Base-by-base conservation (phyloP, 2,888 invertebrate genomes). In the Polyommatus icarus region DNA sequence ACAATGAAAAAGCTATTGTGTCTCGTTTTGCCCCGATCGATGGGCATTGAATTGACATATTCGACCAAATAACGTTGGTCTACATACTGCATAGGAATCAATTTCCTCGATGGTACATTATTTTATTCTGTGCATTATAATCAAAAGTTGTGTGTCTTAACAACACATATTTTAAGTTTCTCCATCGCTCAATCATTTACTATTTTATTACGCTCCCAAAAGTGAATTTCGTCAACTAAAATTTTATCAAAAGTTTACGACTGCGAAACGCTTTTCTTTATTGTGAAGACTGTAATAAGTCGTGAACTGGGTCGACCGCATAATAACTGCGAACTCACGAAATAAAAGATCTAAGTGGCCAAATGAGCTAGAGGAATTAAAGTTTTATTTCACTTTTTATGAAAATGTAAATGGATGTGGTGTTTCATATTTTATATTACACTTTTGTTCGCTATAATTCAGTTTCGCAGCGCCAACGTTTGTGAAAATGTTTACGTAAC, bases 211-310 rank as follows among this genome's bases (percentile, higher is more conserved):
- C 18, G 54, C 54, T 54, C 54, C 5, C 12, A 54, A 73, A 50
- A 20, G 12, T 50, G 46, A 46, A 20, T 50, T 50, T 24, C 20
- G 4, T 3, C 5, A n/a, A 24, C 10, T 50, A 24, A 29, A 50
- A 73, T 20, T 46, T 73, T 73, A 73, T 46, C 20, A 20, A 73
- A 50, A 20, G 46, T 72, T 36, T 20, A 40, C 40, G 72, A 36
- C 12, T 73, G 24, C 46, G 73, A 20, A 73, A 46, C 20, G 73
- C 46, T 73, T 72, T 73, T 73, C 73, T 73, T 50, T 73, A 73
- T 73, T 73, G 73, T 73, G 73, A 73, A 73, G 73, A 73, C 73
- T 50, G 50, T 46, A 73, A 72, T 73, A 73, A 73, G 73, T 73
- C 73, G 20, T 73, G 40, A 73, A 73, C 73, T 73, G 73, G 73